A percentile compares a stretch with the other conserved stretches of the same genome.
phyloP scores from a whole-genome alignment of 2,113 vertebrate species.

The Leptosomus discolor region DNA sequence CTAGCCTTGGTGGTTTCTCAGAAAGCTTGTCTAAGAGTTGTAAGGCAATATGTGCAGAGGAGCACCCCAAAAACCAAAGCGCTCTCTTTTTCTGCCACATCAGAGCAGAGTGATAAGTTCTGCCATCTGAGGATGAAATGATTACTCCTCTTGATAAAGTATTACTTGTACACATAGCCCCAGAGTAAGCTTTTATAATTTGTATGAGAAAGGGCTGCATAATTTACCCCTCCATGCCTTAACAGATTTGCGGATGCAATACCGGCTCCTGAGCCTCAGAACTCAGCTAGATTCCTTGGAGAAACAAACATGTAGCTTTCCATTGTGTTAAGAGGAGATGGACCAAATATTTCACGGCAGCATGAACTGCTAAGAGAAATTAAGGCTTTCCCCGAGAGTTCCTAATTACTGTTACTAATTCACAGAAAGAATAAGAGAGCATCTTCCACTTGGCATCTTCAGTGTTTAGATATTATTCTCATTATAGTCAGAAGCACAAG shows the following conservation, averaged over 20 bases:
- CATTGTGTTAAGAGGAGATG: neutral
- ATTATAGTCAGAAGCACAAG: neutral
- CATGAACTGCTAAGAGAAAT: neutral
- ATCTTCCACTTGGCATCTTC: neutral
- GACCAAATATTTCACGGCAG: neutral
- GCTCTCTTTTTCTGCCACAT: neutral
- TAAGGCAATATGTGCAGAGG: neutral
- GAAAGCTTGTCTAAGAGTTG: neutral
- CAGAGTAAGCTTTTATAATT: neutral
- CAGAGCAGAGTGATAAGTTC: neutral
- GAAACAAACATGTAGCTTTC: neutral
- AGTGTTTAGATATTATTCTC: neutral
- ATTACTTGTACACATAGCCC: neutral
- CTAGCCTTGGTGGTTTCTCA: neutral
- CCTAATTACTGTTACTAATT: neutral
- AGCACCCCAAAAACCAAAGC: neutral
- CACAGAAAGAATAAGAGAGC: neutral
- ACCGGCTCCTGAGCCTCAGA: neutral
- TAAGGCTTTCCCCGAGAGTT: neutral
- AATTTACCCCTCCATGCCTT: neutral
- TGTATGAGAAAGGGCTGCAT: neutral
- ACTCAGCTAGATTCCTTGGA: neutral
- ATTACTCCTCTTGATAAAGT: neutral
- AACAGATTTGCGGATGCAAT: neutral
- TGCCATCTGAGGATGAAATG: neutral